A percentile compares a stretch with the other conserved stretches of the same genome.
Conservation (phyloP, 2,797 vertebrate genomes). For the Limosa lapponica region DNA sequence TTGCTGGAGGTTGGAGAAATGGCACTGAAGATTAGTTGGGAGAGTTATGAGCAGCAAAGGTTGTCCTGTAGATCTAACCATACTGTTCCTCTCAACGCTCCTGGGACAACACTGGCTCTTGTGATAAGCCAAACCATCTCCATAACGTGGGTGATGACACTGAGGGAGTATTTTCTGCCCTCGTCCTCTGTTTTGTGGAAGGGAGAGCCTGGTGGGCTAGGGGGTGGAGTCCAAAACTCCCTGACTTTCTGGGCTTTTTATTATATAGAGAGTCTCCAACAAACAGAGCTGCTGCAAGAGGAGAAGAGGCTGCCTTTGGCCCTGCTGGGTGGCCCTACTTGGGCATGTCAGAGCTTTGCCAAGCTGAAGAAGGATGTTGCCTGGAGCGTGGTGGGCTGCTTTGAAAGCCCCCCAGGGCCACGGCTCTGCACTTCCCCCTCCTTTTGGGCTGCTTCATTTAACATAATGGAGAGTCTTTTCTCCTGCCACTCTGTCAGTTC, state of each 20-base stretch:
- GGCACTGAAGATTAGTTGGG: neutral
- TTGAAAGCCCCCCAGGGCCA: neutral
- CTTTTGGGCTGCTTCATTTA: neutral
- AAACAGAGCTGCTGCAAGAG: neutral
- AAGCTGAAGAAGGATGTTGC: neutral
- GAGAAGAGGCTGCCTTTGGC: neutral
- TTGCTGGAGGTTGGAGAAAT: neutral
- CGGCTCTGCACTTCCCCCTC: neutral
- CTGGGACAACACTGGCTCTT: neutral
- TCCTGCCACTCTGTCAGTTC: neutral
- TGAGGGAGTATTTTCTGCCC: neutral
- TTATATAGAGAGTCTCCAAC: fast-evolving
- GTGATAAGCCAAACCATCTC: neutral
- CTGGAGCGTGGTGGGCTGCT: neutral
- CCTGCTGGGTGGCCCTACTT: neutral
- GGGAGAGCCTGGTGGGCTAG: neutral
- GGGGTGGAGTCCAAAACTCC: neutral
- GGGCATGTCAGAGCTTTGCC: neutral
- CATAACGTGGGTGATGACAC: neutral
- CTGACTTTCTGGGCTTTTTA: neutral
- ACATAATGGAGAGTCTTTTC: neutral
- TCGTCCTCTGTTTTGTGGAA: neutral
- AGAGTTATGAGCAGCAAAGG: neutral
- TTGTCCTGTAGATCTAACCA: neutral
- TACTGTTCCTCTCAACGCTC: fast-evolving